These are phyloP conservation scores for Sebastes kiyomatsui DNA, from an alignment of 2,797 vertebrate species.

Conservation along the genomic window DNA sequence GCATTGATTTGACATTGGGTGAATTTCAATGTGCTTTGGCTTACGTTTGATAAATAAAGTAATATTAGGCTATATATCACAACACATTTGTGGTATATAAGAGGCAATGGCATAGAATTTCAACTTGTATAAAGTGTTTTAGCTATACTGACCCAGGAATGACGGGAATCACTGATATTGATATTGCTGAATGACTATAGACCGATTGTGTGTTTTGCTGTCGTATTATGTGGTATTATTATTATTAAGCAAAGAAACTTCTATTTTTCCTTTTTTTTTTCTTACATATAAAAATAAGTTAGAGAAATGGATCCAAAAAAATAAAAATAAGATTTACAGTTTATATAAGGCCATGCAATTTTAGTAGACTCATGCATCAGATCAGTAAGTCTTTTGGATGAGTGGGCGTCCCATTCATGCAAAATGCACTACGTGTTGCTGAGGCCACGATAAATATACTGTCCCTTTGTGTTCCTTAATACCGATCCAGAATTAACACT, in stretches of 20 bases:
- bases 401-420: slow-evolving; percentile 76
- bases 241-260: slow-evolving; percentile 73
- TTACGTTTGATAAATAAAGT: slow-evolving; percentile 80
- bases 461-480: slow-evolving; percentile 75
- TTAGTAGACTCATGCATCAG: slow-evolving; percentile 80
- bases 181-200: slow-evolving; percentile 76
- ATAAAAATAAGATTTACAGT: slow-evolving; percentile 75
- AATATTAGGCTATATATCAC: slow-evolving; percentile 79
- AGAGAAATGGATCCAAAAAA: slow-evolving; percentile 70
- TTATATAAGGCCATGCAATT: slow-evolving; percentile 84
- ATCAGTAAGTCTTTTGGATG: slow-evolving; percentile 73
- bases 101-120: slow-evolving; percentile 80
- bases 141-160: slow-evolving; percentile 69
- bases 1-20: slow-evolving; percentile 80
- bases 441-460: slow-evolving; percentile 77
- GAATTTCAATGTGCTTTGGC: slow-evolving; percentile 84
- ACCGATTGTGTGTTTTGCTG: slow-evolving; percentile 70
- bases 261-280: slow-evolving; percentile 57
- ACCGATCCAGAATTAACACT: slow-evolving; percentile 77
- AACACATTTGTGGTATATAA: slow-evolving; percentile 79
- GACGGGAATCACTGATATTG: slow-evolving; percentile 64
- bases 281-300: slow-evolving; percentile 85
- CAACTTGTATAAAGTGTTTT: slow-evolving; percentile 75
- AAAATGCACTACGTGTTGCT: slow-evolving; percentile 79
- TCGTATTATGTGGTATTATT: slow-evolving; percentile 68